These are phyloP conservation scores for Morone saxatilis DNA, from an alignment of 2,113 vertebrate species.

Conservation along the genomic window DNA sequence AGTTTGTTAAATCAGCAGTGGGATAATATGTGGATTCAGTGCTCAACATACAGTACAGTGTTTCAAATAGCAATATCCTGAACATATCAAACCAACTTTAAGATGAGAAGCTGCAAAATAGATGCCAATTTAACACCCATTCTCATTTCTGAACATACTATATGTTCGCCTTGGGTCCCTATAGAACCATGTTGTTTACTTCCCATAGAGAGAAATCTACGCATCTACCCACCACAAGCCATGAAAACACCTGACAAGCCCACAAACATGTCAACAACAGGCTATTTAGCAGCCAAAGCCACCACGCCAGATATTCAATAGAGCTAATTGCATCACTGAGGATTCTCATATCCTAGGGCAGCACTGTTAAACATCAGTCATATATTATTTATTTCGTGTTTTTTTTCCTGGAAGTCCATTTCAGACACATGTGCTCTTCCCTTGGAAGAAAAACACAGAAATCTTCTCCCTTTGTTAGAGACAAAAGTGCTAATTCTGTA, in stretches of 20 bases:
- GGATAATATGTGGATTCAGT: slow-evolving; percentile 72
- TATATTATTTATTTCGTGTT: slow-evolving; percentile 23
- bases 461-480: slow-evolving; percentile 25
- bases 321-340: slow-evolving; percentile 62
- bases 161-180: background rate
- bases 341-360: slow-evolving; percentile 50
- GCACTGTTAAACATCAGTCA: slow-evolving; percentile 36
- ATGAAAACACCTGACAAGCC: slow-evolving; percentile 54
- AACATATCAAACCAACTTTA: background rate
- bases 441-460: slow-evolving; percentile 17
- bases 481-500: slow-evolving; percentile 24
- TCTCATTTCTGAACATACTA: background rate
- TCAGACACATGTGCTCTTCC: slow-evolving; percentile 31
- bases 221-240: slow-evolving; percentile 7
- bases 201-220: background rate
- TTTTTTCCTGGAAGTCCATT: slow-evolving; percentile 39
- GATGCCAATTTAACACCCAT: background rate
- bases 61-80: slow-evolving; percentile 5
- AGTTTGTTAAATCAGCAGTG: slow-evolving; percentile 77
- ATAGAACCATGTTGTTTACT: slow-evolving; percentile 28
- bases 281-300: slow-evolving; percentile 50
- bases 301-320: slow-evolving; percentile 47
- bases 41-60: slow-evolving; percentile 14
- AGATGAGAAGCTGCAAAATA: slow-evolving; percentile 12
- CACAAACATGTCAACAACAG: slow-evolving; percentile 63